These are phyloP conservation scores for Octomys mimax DNA, from an alignment of 2,797 vertebrate genomes.

Conservation along the genomic window DNA sequence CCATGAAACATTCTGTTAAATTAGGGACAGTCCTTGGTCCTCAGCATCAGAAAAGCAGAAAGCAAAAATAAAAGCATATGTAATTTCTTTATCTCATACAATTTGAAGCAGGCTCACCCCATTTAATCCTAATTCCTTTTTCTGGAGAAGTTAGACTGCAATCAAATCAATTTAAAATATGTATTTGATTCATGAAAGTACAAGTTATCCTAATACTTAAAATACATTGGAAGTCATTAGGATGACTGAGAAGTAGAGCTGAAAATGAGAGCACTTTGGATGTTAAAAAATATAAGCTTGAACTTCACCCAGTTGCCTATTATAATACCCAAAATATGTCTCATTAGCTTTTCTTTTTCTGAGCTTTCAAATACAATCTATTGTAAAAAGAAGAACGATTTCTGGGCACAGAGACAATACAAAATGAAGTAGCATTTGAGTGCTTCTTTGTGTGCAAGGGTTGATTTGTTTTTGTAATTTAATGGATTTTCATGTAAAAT, in stretches of 20 bases:
- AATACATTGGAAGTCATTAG: slow-evolving; percentile 51
- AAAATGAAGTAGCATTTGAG: slow-evolving; percentile 74
- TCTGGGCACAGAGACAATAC: slow-evolving; percentile 67
- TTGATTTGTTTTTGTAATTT: slow-evolving; percentile 70
- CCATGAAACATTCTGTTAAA: neutral
- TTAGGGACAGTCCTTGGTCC: neutral
- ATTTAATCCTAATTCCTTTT: neutral
- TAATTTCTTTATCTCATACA: neutral
- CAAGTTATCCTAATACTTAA: slow-evolving; percentile 64
- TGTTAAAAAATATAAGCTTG: slow-evolving; percentile 58
- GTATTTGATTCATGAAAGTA: slow-evolving; percentile 8
- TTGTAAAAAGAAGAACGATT: slow-evolving; percentile 55
- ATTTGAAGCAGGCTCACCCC: neutral
- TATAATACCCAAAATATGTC: slow-evolving; percentile 66
- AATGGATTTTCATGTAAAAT: neutral
- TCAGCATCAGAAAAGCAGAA: neutral
- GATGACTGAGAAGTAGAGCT: slow-evolving; percentile 26
- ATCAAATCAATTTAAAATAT: slow-evolving; percentile 33
- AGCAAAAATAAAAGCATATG: neutral
- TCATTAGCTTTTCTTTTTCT: slow-evolving; percentile 75
- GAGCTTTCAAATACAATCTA: slow-evolving; percentile 78
- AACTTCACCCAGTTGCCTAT: slow-evolving; percentile 69
- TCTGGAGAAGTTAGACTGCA: neutral
- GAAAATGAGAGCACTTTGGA: slow-evolving; percentile 6
- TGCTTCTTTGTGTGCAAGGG: slow-evolving; percentile 36